Evolutionary conservation across 2,113 vertebrate genomes (phyloP).

Genomic region (Bos indicus): DNA sequence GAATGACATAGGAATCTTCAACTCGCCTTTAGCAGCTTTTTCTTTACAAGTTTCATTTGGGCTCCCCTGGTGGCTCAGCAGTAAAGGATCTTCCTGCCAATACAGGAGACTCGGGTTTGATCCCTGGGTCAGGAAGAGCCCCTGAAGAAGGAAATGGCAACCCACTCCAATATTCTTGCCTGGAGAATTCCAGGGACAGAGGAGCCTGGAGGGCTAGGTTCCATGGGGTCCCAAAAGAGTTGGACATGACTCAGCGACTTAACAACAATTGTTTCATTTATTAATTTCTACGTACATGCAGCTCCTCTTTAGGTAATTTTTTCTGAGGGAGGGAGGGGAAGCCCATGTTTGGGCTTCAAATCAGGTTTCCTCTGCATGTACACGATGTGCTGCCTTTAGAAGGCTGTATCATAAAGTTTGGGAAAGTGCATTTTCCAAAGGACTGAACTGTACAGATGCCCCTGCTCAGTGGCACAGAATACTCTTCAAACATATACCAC

Average conservation of each 20-base stretch:
- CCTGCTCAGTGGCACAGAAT: neutral
- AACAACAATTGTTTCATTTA: neutral
- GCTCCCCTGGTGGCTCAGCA: neutral
- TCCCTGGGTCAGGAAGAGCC: neutral
- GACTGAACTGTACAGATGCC: neutral
- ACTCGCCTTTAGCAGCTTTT: neutral
- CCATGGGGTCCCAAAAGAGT: neutral
- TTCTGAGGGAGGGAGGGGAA: neutral
- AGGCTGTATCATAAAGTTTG: neutral
- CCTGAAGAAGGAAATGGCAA: neutral
- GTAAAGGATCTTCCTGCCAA: neutral
- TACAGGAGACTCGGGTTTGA: neutral
- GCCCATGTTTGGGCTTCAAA: neutral
- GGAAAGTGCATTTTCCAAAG: neutral
- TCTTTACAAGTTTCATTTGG: neutral
- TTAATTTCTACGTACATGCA: neutral
- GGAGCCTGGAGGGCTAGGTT: neutral
- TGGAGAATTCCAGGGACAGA: neutral
- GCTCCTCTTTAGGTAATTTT: neutral
- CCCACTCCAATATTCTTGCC: neutral
- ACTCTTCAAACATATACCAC: neutral
- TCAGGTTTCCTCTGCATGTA: neutral
- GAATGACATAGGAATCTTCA: fast-evolving
- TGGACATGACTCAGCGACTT: neutral
- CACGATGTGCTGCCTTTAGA: neutral